Evolutionary conservation across 2,113 vertebrate species (phyloP), one percentile per base, ranked within the genome.

Genomic region (Carollia perspicillata): DNA sequence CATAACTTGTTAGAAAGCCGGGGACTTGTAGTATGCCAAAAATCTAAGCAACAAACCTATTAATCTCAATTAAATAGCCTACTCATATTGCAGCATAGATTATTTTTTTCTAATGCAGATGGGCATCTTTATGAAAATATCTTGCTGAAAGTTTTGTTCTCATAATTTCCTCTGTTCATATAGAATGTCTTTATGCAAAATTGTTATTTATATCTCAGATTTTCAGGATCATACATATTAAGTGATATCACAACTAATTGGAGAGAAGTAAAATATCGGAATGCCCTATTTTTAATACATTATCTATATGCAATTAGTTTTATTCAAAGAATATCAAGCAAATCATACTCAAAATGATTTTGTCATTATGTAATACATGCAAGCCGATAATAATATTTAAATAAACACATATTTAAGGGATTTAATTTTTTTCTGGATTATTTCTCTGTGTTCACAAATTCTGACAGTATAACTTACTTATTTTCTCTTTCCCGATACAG

Each of bases 401-500:
- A 35, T 28, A 18, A 5, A 75, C 12, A 75, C 28, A 30, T 13
- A 11, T 69, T 91, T 22, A 53, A 37, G 80, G n/a, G 71, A 68
- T 71, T 94, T 95, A 75, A 44, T 72, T 23, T 80, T 78, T 77
- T 95, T 96, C 72, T 97, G 37, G 55, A 55, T 90, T 95, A 14
- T 55, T 23, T 97, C 4, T 75, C 2, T 84, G 9, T 86, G 37
- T 75, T 87, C 2, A 81, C 16, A 79, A 14, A 58, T 92, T 71
- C 42, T 69, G 87, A 17, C 8, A 60, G 53, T 94, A 94, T 93
- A 94, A 96, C n/a, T 97, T 20, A 44, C 92, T 96, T 80, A 55
- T 91, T 97, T 83, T 74, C 28, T 97, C 91, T 23, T 60, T 10
- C 78, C 93, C 92, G 84, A 85, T 96, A 80, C 22, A 95, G 51